Evolutionary conservation across 2,797 vertebrate species (phyloP).

Genomic region (Poecilia velifera): DNA sequence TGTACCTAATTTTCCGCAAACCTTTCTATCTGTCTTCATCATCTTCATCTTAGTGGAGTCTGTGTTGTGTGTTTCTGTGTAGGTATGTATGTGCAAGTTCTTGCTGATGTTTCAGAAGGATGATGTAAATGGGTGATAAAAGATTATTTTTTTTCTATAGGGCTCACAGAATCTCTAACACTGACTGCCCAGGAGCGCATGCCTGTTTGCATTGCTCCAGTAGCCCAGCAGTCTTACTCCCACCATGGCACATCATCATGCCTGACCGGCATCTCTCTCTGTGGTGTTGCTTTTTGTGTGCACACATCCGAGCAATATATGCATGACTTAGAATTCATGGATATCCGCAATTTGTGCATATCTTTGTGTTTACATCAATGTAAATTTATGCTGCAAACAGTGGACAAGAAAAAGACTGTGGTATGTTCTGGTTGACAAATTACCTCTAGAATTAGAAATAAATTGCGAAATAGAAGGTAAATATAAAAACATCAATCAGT

Average conservation of each 20-base stretch:
- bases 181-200: slow-evolving; percentile 22
- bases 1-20: not conserved
- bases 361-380: not conserved
- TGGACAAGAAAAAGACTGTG: slow-evolving; percentile 5
- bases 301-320: slow-evolving; percentile 23
- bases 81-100: not conserved
- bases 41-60: not conserved
- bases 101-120: slow-evolving; percentile 14
- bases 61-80: not conserved
- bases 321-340: slow-evolving; percentile 21
- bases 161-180: not conserved
- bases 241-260: slow-evolving; percentile 42
- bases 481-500: not conserved
- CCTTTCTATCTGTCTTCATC: not conserved
- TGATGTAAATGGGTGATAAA: slow-evolving; percentile 25
- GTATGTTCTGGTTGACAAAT: slow-evolving; percentile 11
- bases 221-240: slow-evolving; percentile 53
- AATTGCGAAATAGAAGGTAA: not conserved
- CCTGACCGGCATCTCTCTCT: slow-evolving; percentile 24
- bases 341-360: slow-evolving; percentile 22
- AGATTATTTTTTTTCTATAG: slow-evolving; percentile 20
- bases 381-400: not conserved
- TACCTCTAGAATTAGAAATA: not conserved
- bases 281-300: slow-evolving; percentile 7
- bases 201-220: slow-evolving; percentile 39